phyloP scores from a whole-genome alignment of 2,888 invertebrate species.

The Odontocolon sp. region DNA sequence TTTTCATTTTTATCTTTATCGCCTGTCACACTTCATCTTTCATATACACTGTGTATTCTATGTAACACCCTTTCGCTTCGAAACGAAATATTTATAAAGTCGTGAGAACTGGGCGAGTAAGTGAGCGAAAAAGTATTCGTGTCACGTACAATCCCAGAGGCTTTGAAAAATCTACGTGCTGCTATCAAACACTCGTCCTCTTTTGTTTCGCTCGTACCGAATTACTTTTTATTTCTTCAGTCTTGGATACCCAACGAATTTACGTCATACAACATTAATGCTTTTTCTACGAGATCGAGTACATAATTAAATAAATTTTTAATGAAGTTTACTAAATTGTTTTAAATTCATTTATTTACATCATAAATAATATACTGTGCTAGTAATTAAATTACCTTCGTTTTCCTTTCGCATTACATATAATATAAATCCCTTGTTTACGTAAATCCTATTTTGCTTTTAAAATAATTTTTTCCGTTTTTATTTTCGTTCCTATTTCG shows the following conservation, averaged over 20 bases:
- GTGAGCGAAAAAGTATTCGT: conserved; percentile 20
- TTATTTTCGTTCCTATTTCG: too few species aligned
- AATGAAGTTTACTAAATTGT: background rate
- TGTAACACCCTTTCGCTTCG: conserved; percentile 4
- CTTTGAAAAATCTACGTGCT: conserved; percentile 45
- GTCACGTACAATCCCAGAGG: conserved; percentile 30
- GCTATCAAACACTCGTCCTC: conserved; percentile 10
- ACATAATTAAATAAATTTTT: conserved; percentile 3
- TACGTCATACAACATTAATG: conserved; percentile 29
- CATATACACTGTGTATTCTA: background rate
- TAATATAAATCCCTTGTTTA: too few species aligned
- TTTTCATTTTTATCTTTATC: background rate
- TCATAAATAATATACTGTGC: too few species aligned
- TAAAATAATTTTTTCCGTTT: too few species aligned
- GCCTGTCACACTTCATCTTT: background rate
- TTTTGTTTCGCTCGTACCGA: conserved; percentile 5
- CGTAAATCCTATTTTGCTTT: too few species aligned
- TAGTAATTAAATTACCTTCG: too few species aligned
- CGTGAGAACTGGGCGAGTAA: background rate
- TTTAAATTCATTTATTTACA: background rate
- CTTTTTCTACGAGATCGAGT: conserved; percentile 5
- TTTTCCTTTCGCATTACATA: too few species aligned
- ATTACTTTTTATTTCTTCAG: background rate
- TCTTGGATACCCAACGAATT: conserved; percentile 2
- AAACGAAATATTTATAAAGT: conserved; percentile 43